Conservation (phyloP, 2,113 vertebrate species). For the Ariopsis seemanni region DNA sequence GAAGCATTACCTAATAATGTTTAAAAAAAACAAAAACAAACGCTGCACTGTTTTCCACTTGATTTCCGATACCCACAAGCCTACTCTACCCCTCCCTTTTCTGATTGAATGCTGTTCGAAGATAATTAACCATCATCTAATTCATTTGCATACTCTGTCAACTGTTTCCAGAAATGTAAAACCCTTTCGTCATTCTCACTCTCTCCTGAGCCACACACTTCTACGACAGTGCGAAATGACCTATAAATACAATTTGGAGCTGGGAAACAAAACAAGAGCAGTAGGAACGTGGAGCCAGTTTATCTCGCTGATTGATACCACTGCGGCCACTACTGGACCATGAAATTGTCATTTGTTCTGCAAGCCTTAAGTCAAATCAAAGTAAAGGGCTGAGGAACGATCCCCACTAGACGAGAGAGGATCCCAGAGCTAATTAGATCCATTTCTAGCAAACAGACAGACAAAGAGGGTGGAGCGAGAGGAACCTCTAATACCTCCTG, state of each 20-base stretch:
- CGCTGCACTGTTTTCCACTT: slow-evolving; percentile 8
- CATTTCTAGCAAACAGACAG: slow-evolving; percentile 60
- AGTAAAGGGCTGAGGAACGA: slow-evolving; percentile 65
- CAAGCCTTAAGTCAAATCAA: slow-evolving; percentile 73
- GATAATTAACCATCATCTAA: slow-evolving; percentile 58
- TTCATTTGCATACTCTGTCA: slow-evolving; percentile 57
- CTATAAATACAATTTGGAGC: slow-evolving; percentile 60
- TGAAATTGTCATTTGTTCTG: slow-evolving; percentile 77
- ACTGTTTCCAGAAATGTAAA: slow-evolving; percentile 58
- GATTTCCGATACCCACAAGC: slow-evolving; percentile 28
- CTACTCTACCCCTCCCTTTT: slow-evolving; percentile 34
- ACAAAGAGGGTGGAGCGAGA: slow-evolving; percentile 32
- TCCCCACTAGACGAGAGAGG: slow-evolving; percentile 65
- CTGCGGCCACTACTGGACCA: slow-evolving; percentile 68
- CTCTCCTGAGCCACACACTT: slow-evolving; percentile 56
- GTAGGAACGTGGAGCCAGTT: slow-evolving; percentile 64
- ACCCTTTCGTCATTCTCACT: slow-evolving; percentile 44
- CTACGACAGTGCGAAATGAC: slow-evolving; percentile 57
- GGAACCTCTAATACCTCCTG: slow-evolving; percentile 50
- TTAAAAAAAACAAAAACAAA: too few relatives aligned
- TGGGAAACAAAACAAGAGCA: slow-evolving; percentile 67
- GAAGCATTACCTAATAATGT: neutral
- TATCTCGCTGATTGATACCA: slow-evolving; percentile 67
- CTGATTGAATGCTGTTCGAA: slow-evolving; percentile 54
- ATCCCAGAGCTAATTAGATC: slow-evolving; percentile 72